Base-by-base conservation (phyloP, 2,797 vertebrate genomes). In the Erpetoichthys calabaricus region DNA sequence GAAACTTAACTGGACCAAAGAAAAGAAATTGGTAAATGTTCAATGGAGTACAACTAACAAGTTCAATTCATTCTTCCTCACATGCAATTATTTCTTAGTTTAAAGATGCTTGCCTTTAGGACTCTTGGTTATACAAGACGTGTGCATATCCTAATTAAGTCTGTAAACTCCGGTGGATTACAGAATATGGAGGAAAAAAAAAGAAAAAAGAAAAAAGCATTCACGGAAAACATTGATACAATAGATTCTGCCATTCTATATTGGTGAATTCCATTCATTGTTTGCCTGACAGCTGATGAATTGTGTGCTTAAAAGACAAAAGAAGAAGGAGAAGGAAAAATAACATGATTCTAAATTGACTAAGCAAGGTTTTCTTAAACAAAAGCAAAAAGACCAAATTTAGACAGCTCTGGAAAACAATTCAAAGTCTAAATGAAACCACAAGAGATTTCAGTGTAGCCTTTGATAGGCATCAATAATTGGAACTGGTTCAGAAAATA, bases 171-270 rank as follows among this genome's bases (percentile, higher is more conserved):
- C 60, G 60, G 51, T 50, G 61, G 44, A 47, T 65, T 63, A 51
- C 47, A 59, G 25, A 25, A 25, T 25, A 25, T 25, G 25, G 25
- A 25, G 25, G 25, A 25, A 25, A 25, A 25, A 25, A 49, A 64
- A 67, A 58, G 57, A 64, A 60, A 57, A 54, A 62, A 60, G 61
- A 57, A 25, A 55, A 60, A 69, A 64, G 61, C 55, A 60, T 65
- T 63, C 58, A 56, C 51, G 63, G 73, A 77, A 25, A 64, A 69
- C 63, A 66, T 75, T 71, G 72, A 60, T 82, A 82, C 72, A 91
- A 92, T 91, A 93, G 91, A 93, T 92, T 91, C 90, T 93, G 91
- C 88, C 90, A 91, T 95, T 94, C 89, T 84, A 82, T 73, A 68
- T 70, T 67, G 66, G 73, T 80, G 64, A 73, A 72, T 66, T 70